Base-by-base conservation (phyloP, 2,113 vertebrate species). In the Australoheros scitulus region DNA sequence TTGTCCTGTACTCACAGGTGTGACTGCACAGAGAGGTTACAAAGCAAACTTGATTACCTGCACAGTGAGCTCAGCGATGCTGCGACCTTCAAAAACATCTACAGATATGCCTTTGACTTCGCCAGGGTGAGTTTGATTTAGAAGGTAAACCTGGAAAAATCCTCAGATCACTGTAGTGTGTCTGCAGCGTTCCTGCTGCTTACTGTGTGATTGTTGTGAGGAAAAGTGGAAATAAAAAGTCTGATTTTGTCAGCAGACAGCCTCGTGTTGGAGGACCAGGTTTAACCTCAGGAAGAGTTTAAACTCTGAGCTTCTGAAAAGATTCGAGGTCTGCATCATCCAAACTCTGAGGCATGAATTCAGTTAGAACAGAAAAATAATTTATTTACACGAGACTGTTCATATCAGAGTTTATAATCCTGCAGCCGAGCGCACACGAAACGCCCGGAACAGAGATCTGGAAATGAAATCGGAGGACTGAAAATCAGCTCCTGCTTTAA, bases 21-120 rank as follows among this genome's bases (percentile, higher is more conserved):
- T 94, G 97, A 99, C 94, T 96, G 96, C 91, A 98, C 97, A 91
- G 97, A 98, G 95, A 96, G 96, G 89, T 94, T 99, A 93, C 97
- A 97, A 91, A 95, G 96, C 87, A 98, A 98, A 94, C 97, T 99
- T 92, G 97, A 98, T 86, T 97, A 97, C 93, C 93, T 99, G 89
- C 95, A 96, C 77, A 95, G 95, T 85, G 97, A 98, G 61, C 93
- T 99, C 93, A 98, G 97, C 79, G 98, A 99, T 89, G 94, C 96
- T 80, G 95, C 94, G n/a, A 92, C 95, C 26, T 99, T 99, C 95
- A 99, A 97, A 95, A 97, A 97, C 94, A 97, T 99, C 94, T 99
- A 98, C 97, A 97, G 97, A 99, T 99, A 99, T 4, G 97, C 98
- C 93, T 99, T 99, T 90, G 98, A 99, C 95, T 99, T 99, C 91